Conservation (phyloP, 2,888 invertebrate genomes). For the Patella ulyssiponensis region DNA sequence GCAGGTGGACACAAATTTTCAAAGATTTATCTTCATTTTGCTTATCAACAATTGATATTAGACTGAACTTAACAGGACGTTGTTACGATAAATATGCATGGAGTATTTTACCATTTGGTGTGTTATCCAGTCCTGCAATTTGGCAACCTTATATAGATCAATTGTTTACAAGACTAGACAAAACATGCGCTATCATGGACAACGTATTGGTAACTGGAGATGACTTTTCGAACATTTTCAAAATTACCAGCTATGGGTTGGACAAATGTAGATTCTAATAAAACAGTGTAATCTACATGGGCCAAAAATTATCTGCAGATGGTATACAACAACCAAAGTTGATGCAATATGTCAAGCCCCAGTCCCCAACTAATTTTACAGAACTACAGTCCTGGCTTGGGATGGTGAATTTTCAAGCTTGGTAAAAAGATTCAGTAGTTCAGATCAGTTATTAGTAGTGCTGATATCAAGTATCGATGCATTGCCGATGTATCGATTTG, state of each 20-base stretch:
- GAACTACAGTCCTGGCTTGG: conserved; percentile 31
- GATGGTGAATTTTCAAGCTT: conserved; percentile 32
- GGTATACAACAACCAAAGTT: conserved; percentile 32
- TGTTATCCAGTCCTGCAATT: conserved; percentile 58
- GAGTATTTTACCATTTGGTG: conserved; percentile 36
- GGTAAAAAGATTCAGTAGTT: conserved; percentile 13
- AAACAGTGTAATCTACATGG: conserved; percentile 23
- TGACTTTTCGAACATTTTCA: conserved; percentile 14
- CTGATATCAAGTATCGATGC: too few relatives aligned
- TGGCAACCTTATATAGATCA: conserved; percentile 47
- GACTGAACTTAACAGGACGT: neutral
- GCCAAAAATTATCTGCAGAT: conserved; percentile 4
- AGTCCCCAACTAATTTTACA: conserved; percentile 18
- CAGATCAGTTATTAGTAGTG: neutral
- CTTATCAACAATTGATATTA: conserved; percentile 18
- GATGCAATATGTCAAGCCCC: conserved; percentile 29
- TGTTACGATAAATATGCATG: neutral
- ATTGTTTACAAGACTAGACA: conserved; percentile 45
- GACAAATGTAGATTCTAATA: conserved; percentile 19
- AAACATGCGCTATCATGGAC: conserved; percentile 28
- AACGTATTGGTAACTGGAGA: too few relatives aligned
- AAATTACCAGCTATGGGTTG: conserved; percentile 5
- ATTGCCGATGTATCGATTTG: too few relatives aligned
- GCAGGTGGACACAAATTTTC: conserved; percentile 15
- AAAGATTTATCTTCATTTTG: conserved; percentile 30